Base-by-base conservation (phyloP, 2,888 invertebrate species). In the Lithodes maja region DNA sequence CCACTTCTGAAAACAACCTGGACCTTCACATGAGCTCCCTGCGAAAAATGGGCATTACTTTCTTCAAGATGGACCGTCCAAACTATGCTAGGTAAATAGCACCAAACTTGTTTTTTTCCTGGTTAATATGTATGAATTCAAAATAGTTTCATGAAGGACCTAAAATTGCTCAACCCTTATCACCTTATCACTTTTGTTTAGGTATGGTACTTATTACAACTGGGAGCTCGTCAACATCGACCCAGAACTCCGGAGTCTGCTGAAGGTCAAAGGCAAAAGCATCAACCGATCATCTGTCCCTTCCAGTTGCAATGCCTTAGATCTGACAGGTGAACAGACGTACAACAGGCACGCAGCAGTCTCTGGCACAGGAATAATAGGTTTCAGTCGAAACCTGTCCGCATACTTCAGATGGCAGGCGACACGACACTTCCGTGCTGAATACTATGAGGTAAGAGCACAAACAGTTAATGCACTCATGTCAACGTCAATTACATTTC, bases 1-100 rank as follows among this genome's bases (percentile, higher is more conserved):
- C 78, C 49, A 78, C 78, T 53, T 17, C 50, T 5, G 78, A 78
- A 33, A 78, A 78, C 78, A 78, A 78, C 53, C 50, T 78, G 78
- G 78, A 78, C 78, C 78, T 78, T 78, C 7, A 78, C 78, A 78
- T 78, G 49, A 78, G 78, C 78, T 78, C 78, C 78, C 78, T 78
- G 78, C 9, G 53, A 80, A 80, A 0, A 52, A 80, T 50, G 54
- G 2, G 80, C 80, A 80, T 80, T 52, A 80, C 80, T 53, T 80
- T 80, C 80, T 80, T 80, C 3, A 80, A 80, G 54, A 80, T 80
- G 80, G 53, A 80, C 53, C 53, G 53, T 53, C 80, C 17, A 80
- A 80, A 80, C 80, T 52, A 80, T 80, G 80, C 80, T 52, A 80
- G 80, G 80, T 52, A 80, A 80, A 80, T 80, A 80, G 54, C 54